Evolutionary conservation across 2,888 invertebrate species (phyloP).

Genomic region (Parelbella ahira): DNA sequence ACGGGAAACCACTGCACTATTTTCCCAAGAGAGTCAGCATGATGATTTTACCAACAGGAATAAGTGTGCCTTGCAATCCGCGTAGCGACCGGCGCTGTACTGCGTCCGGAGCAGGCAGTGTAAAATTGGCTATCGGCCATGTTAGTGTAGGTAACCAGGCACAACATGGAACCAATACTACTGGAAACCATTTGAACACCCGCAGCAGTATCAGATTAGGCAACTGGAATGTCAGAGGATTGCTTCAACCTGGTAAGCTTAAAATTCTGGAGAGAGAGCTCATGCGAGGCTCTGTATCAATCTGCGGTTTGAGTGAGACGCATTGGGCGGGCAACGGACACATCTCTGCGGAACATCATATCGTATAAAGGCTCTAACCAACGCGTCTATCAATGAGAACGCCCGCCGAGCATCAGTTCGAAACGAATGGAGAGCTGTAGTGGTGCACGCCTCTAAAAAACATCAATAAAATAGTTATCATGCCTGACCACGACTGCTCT

Average conservation of each 20-base stretch:
- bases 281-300: constrained; percentile 4
- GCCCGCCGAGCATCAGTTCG: no score
- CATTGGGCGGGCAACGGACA: constrained; percentile 30
- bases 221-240: constrained; percentile 27
- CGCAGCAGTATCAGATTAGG: constrained; percentile 14
- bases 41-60: constrained; percentile 4
- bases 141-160: constrained; percentile 28
- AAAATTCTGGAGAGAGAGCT: constrained; percentile 26
- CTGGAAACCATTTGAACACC: constrained; percentile 23
- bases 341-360: no score
- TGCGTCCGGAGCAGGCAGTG: constrained; percentile 29
- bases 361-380: no score
- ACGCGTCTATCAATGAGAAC: no score
- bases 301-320: constrained; percentile 25
- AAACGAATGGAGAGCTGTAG: no score
- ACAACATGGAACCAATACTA: constrained; percentile 27
- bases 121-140: constrained; percentile 28
- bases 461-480: no score
- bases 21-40: constrained; percentile 24
- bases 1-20: constrained; percentile 15
- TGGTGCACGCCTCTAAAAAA: no score
- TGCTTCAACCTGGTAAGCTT: constrained; percentile 26
- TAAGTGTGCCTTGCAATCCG: constrained; percentile 25
- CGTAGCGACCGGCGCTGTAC: constrained; percentile 28
- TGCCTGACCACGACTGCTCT: no score